phyloP scores from a whole-genome alignment of 2,888 invertebrate species.

The Drosophila multiciliata region DNA sequence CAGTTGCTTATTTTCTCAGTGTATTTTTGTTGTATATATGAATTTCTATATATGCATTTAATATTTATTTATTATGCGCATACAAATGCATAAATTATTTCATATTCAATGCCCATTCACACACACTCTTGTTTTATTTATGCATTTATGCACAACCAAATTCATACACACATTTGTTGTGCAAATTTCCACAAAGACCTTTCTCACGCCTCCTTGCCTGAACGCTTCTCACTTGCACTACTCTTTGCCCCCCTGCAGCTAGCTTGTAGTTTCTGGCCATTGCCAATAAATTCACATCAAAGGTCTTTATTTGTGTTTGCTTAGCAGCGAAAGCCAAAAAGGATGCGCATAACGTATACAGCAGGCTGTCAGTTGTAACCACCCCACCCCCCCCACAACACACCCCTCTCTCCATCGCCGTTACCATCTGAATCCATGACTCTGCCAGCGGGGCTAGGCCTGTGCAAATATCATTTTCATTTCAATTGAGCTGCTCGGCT shows the following conservation, averaged over 20 bases:
- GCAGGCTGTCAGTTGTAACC: slow-evolving; percentile 29
- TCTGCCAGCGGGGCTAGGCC: slow-evolving; percentile 57
- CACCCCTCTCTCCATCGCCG: background rate
- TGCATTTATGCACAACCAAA: slow-evolving; percentile 68
- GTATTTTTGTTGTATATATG: background rate
- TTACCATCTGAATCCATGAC: slow-evolving; percentile 8
- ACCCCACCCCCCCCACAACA: background rate
- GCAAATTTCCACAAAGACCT: slow-evolving; percentile 76
- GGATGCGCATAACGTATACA: slow-evolving; percentile 57
- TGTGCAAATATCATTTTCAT: slow-evolving; percentile 83
- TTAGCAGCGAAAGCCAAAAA: slow-evolving; percentile 78
- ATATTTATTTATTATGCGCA: slow-evolving; percentile 69
- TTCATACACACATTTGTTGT: slow-evolving; percentile 84
- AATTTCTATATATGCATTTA: slow-evolving; percentile 32
- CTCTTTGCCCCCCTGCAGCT: background rate
- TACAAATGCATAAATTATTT: slow-evolving; percentile 58
- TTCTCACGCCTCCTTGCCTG: slow-evolving; percentile 68
- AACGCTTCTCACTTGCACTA: background rate
- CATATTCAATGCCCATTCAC: slow-evolving; percentile 62
- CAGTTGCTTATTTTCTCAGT: background rate
- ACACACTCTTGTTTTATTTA: slow-evolving; percentile 56
- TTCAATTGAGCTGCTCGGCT: slow-evolving; percentile 76
- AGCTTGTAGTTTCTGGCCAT: slow-evolving; percentile 49
- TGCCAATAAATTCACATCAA: slow-evolving; percentile 80
- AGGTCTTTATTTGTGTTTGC: slow-evolving; percentile 82